Evolutionary conservation across 2,113 vertebrate species (phyloP), one percentile per base, ranked within the genome.

Genomic region (Lanius collurio): DNA sequence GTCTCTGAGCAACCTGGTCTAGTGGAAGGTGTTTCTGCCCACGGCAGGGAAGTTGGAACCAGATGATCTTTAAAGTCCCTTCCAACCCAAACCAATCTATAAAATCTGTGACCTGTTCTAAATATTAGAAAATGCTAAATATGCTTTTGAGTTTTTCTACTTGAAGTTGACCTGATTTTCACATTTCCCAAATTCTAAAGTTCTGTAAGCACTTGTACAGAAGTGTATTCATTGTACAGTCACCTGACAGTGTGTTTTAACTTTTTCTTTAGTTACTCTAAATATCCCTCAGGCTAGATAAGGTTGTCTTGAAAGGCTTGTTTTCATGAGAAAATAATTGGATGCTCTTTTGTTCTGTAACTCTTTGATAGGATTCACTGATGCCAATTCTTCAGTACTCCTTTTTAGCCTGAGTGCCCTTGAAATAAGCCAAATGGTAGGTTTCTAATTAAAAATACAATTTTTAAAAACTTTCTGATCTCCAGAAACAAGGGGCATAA

Each of bases 241-340:
- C 2, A 1, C 67, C 47, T 69, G 60, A 42, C 14, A 56, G 7
- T 18, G n/a, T 52, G 17, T 50, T 53, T 47, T 67, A 85, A 75
- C 50, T 64, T 92, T 59, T 62, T 46, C 56, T 79, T 28, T 73
- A 57, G 86, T 90, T 80, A 57, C 37, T 65, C 31, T 57, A 86
- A 89, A 57, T 75, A 75, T 42, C 92, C 44, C 28, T 75, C 41
- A 74, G 21, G 62, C 33, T 75, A 64, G 14, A 19, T 93, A 47
- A 63, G 26, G n/a, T 79, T 89, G 28, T 82, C 62, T 59, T 59
- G 28, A 91, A 87, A 83, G 46, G 13, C 50, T 94, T 84, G 18
- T 73, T 83, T 89, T 75, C 53, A n/a, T 56, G 56, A 76, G 81
- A 79, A 89, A 94, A 87, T 79, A 94, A 92, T 30, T 78, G 46